Evolutionary conservation across 2,888 invertebrate genomes (phyloP).

Genomic region (Nymphalis polychloros): DNA sequence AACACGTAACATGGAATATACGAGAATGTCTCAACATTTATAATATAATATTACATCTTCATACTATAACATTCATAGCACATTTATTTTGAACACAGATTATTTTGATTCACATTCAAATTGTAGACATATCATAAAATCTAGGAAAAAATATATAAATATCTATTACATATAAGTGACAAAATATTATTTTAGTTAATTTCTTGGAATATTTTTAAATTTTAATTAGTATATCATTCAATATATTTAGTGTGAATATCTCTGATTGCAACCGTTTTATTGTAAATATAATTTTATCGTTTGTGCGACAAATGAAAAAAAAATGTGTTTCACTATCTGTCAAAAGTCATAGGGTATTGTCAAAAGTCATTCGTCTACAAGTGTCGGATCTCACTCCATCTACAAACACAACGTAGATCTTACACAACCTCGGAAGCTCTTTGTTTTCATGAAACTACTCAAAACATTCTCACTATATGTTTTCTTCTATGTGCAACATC

Average conservation of each 20-base stretch:
- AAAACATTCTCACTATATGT: constrained; percentile 27
- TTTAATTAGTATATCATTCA: constrained; percentile 45
- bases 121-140: constrained; percentile 71
- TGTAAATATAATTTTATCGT: constrained; percentile 45
- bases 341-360: constrained; percentile 73
- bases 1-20: constrained; percentile 38
- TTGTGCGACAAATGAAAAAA: constrained; percentile 69
- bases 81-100: constrained; percentile 73
- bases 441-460: constrained; percentile 41
- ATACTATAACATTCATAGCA: constrained; percentile 68
- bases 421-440: constrained; percentile 78
- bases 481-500: constrained; percentile 18
- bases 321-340: constrained; percentile 57
- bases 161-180: constrained; percentile 54
- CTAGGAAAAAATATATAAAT: constrained; percentile 70
- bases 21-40: constrained; percentile 45
- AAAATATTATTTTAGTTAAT: constrained; percentile 53
- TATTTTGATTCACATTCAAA: constrained; percentile 63
- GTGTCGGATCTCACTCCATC: constrained; percentile 50
- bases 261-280: constrained; percentile 47
- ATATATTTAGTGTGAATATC: constrained; percentile 56
- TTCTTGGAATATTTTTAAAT: constrained; percentile 64
- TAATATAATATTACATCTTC: constrained; percentile 57
- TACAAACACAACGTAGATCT: constrained; percentile 58
- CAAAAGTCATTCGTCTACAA: constrained; percentile 59